phyloP scores from a whole-genome alignment of 1,140 invertebrate species.

The Drosophila micromelanica region DNA sequence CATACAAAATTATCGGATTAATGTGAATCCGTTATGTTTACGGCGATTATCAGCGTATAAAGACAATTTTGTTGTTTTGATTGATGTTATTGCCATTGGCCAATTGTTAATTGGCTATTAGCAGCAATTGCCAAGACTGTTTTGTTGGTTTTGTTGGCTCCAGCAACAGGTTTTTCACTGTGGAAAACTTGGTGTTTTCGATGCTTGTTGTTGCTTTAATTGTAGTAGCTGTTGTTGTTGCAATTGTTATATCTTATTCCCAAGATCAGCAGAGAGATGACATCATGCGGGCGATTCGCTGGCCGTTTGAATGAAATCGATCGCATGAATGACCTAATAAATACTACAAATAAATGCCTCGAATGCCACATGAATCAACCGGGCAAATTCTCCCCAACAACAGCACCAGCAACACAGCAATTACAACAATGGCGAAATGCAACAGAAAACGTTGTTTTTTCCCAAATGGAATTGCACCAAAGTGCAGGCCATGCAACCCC shows the following conservation, averaged over 20 bases:
- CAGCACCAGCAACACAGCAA: conserved; percentile 1
- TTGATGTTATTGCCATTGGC: conserved; percentile 14
- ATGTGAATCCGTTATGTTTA: conserved; percentile 3
- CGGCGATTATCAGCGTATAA: not conserved
- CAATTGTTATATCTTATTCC: conserved; percentile 28
- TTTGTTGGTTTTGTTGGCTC: not conserved
- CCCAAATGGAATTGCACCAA: conserved; percentile 28
- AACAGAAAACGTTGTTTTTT: not conserved
- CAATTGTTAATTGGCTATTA: not conserved
- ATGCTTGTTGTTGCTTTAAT: conserved; percentile 21
- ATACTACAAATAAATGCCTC: conserved; percentile 52
- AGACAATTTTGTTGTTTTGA: conserved; percentile 2
- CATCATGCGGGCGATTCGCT: conserved; percentile 50
- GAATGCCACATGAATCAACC: conserved; percentile 59
- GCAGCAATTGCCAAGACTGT: not conserved
- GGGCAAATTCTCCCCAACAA: conserved; percentile 20
- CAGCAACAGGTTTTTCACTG: conserved; percentile 5
- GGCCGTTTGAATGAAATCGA: conserved; percentile 69
- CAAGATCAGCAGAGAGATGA: conserved; percentile 50
- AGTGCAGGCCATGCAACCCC: conserved; percentile 1
- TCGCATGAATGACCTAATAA: conserved; percentile 82
- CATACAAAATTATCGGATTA: not conserved
- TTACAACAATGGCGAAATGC: too few relatives aligned
- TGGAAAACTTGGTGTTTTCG: conserved; percentile 2
- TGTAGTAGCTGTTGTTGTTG: conserved; percentile 43